Evolutionary conservation across 2,113 vertebrate species (phyloP), one percentile per base, ranked within the genome.

Genomic region (Grammomys dolichurus): DNA sequence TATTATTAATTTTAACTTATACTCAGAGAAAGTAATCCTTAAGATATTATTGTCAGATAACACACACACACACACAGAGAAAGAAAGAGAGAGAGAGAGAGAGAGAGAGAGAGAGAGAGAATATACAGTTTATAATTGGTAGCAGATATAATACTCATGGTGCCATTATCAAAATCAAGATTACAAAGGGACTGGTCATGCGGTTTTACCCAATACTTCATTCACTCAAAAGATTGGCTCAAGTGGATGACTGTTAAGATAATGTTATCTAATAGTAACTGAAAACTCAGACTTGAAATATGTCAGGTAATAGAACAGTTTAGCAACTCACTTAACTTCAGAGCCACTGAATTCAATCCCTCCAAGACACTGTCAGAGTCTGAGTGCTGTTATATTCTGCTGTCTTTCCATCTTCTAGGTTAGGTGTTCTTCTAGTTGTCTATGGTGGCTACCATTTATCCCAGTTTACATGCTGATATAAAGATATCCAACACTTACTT

Each of bases 261-360:
- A 90, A 77, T n/a, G 60, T 54, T 93, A 5, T 93, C 22, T 82
- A 43, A 43, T 73, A 75, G 54, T 95, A 89, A 70, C 60, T 46
- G 51, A 86, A 81, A 92, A 77, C 58, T 70, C 86, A 93, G 51
- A 77, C 60, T 92, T 81, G 43, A 95, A 87, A 40, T 77, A 28
- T 33, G n/a, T 70, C 51, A 92, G 67, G 48, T 78, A 43, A 77
- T 48, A 90, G 48, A 84, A 67, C 89, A 77, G 76, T 75, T 73
- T 90, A 36, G 63, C 60, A 54, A 60, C 17, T 87, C 40, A 87
- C 26, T 69, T 58, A 84, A 72, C 40, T 72, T 20, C 11, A 48
- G 36, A 28, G 17, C 63, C 77, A 82, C 46, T 72, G 69, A 90
- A 58, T 76, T 70, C 20, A 65, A 11, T 33, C 46, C n/a, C 46